phyloP scores from a whole-genome alignment of 2,888 invertebrate species.

The Gibbula magus region DNA sequence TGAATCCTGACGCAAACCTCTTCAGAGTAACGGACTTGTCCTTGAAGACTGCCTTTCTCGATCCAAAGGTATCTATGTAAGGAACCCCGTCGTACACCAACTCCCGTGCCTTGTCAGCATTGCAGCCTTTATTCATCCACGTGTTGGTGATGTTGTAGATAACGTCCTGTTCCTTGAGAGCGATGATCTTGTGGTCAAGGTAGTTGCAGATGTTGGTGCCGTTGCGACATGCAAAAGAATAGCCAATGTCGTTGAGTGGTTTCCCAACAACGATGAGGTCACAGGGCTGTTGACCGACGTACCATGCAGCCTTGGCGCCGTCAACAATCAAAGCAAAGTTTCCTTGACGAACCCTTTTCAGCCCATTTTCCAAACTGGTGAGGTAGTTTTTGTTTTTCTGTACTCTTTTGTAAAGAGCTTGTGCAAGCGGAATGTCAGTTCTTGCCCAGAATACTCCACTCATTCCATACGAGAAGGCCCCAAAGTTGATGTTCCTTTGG shows the following conservation, averaged over 20 bases:
- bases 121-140: constrained; percentile 21
- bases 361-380: constrained; percentile 16
- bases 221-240: constrained; percentile 44
- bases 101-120: constrained; percentile 5
- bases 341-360: constrained; percentile 36
- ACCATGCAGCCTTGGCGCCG: constrained; percentile 39
- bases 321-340: constrained; percentile 44
- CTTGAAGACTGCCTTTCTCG: background rate
- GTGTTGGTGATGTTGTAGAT: constrained; percentile 15
- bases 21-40: constrained; percentile 24
- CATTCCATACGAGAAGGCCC: constrained; percentile 18
- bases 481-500: constrained; percentile 34
- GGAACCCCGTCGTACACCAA: background rate
- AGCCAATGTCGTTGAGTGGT: constrained; percentile 32
- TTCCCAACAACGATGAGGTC: constrained; percentile 46
- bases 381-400: background rate
- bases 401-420: constrained; percentile 30
- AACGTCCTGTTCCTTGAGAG: constrained; percentile 4
- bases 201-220: constrained; percentile 24
- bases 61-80: constrained; percentile 18
- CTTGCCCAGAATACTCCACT: constrained; percentile 32
- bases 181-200: constrained; percentile 9
- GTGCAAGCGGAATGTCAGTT: constrained; percentile 28
- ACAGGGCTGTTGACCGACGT: constrained; percentile 38
- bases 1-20: constrained; percentile 18